Percentiles rank a stretch among this genome's conserved stretches.
Evolutionary conservation across 2,113 vertebrate genomes (phyloP).

Genomic region (Callospermophilus lateralis): DNA sequence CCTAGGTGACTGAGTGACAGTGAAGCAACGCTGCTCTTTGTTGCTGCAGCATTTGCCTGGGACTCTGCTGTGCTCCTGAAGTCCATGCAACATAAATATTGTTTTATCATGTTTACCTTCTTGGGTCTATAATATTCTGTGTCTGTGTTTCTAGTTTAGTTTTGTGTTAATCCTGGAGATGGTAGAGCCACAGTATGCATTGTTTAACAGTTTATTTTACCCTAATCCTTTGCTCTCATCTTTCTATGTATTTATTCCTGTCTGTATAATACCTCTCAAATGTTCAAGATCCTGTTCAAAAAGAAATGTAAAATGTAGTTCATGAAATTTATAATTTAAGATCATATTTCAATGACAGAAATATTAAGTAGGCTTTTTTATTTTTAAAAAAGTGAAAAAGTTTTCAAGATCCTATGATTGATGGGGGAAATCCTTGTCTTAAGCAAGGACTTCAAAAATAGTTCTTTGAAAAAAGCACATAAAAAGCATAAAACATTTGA

Average conservation of each 20-base stretch:
- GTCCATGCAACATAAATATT: conserved; percentile 74
- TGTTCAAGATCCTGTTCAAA: conserved; percentile 36
- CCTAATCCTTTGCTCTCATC: conserved; percentile 67
- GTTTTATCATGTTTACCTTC: conserved; percentile 68
- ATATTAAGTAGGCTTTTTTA: conserved; percentile 42
- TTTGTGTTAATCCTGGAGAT: conserved; percentile 71
- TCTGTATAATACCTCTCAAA: conserved; percentile 36
- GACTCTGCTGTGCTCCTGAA: conserved; percentile 63
- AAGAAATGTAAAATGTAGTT: conserved; percentile 28
- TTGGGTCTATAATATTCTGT: not conserved
- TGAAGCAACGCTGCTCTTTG: conserved; percentile 48
- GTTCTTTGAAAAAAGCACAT: not conserved
- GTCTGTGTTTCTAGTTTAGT: conserved; percentile 61
- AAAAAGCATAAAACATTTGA: conserved; percentile 56
- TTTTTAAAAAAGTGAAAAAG: conserved; percentile 37
- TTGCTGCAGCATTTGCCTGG: conserved; percentile 66
- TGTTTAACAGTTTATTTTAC: conserved; percentile 69
- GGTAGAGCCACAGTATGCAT: conserved; percentile 44
- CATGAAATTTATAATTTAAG: too few relatives aligned
- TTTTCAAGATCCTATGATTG: conserved; percentile 41
- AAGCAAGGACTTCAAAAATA: conserved; percentile 60
- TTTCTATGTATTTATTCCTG: not conserved
- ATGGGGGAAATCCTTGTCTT: conserved; percentile 33
- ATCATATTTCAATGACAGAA: conserved; percentile 20
- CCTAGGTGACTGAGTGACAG: conserved; percentile 33